These are phyloP conservation scores for Pipra filicauda DNA, from an alignment of 2,113 vertebrate genomes.

Conservation along the genomic window DNA sequence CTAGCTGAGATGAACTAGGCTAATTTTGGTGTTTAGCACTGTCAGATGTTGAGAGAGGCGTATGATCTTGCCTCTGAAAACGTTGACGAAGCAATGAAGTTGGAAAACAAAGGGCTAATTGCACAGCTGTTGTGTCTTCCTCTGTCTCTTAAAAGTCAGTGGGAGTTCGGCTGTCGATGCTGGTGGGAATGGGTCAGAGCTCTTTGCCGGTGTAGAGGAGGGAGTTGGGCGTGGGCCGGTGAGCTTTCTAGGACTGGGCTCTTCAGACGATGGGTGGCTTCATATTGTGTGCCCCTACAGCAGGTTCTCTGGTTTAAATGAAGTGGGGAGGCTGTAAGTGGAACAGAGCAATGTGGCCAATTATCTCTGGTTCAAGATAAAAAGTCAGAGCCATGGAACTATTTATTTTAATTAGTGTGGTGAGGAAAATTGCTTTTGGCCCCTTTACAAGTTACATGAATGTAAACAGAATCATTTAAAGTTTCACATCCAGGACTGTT, in stretches of 20 bases:
- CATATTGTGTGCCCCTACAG: rapidly evolving
- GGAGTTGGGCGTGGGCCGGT: rapidly evolving
- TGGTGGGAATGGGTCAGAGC: rapidly evolving
- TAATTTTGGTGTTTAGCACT: constrained; percentile 12
- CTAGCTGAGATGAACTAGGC: background rate
- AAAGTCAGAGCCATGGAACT: background rate
- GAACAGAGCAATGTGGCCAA: rapidly evolving
- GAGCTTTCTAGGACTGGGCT: background rate
- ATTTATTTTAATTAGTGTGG: background rate
- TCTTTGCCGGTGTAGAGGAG: background rate
- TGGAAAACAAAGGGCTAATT: constrained; percentile 50
- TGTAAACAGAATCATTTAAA: background rate
- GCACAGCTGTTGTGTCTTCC: constrained; percentile 20
- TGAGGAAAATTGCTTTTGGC: background rate
- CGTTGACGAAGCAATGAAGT: constrained; percentile 5
- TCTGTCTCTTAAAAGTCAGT: background rate
- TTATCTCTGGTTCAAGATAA: background rate
- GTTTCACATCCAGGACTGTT: background rate
- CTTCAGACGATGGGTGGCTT: rapidly evolving
- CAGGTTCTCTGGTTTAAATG: background rate
- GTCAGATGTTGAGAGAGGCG: background rate
- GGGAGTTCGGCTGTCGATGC: background rate
- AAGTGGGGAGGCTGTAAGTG: background rate
- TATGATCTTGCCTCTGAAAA: background rate
- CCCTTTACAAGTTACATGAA: background rate